Evolutionary conservation across 2,888 invertebrate genomes (phyloP), one percentile per base, ranked within the genome.

Genomic region (Dryococelus australis): DNA sequence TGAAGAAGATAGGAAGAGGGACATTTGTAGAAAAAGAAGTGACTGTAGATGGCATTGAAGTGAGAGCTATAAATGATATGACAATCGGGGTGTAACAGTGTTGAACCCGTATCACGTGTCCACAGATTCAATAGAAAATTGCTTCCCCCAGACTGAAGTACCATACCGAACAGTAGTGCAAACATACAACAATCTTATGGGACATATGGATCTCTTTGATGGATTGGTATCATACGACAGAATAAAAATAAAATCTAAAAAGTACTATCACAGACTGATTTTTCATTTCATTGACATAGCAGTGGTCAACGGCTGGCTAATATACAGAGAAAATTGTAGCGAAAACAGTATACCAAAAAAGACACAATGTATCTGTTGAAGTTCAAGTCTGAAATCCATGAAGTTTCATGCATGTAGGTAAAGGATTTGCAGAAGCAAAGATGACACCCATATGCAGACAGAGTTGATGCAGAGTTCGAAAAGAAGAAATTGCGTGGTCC

Each of bases 301-400:
- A 26, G 81, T 88, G 27, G 87, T 79, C 43, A 88, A 88, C 85
- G 78, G 87, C 35, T 88, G 88, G 88, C 65, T 88, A 47, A 35
- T 88, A 26, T 88, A 88, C 86, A 83, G 28, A 28, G 43, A 28
- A 83, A 0, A 8, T 35, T 83, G 16, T 24, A 28, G 83, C 13
- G 4, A 4, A 3, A 28, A 83, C n/a, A 83, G 24, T 5, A 35
- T 43, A 35, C 20, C 83, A 8, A 83, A 83, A 35, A 83, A 43
- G 65, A 16, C 16, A 83, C 8, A 27, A 0, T 65, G 5, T 35
- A 83, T 43, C 28, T 83, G 4, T 83, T 83, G 43, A 16, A 43
- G 28, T 83, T 43, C 83, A 13, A 83, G 43, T 35, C 43, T 20
- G 83, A 83, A 5, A 83, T 83, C 13, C 35, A 35, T 83, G 83